These are phyloP conservation scores for Epinotia brunnichana DNA, from an alignment of 2,888 invertebrate genomes.

Conservation along the genomic window DNA sequence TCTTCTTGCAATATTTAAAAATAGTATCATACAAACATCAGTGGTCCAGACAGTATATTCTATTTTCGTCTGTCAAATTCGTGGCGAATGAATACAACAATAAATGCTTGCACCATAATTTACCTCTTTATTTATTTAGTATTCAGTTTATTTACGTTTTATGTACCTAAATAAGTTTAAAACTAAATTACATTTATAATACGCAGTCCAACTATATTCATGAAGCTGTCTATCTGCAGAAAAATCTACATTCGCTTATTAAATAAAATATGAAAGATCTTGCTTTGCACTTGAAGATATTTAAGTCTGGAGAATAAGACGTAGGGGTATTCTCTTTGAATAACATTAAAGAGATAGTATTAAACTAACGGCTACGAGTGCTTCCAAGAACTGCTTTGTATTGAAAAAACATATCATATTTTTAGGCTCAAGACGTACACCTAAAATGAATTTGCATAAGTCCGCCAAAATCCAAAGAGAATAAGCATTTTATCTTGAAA, in stretches of 20 bases:
- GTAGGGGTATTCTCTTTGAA: neutral
- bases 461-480: neutral
- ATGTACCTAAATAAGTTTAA: neutral
- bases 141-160: neutral
- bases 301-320: neutral
- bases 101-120: neutral
- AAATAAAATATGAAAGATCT: conserved; percentile 16
- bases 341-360: neutral
- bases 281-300: neutral
- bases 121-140: neutral
- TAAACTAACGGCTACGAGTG: neutral
- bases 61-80: neutral
- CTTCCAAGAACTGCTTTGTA: neutral
- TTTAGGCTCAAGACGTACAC: neutral
- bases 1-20: no score
- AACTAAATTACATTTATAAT: conserved; percentile 1
- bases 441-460: neutral
- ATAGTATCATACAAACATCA: no score
- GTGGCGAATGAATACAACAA: no score
- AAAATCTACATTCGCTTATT: neutral
- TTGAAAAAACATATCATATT: neutral
- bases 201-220: conserved; percentile 7
- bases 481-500: neutral
- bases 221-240: conserved; percentile 3
- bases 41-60: no score